phyloP scores from a whole-genome alignment of 2,113 vertebrate species.

The Guaruba guarouba region DNA sequence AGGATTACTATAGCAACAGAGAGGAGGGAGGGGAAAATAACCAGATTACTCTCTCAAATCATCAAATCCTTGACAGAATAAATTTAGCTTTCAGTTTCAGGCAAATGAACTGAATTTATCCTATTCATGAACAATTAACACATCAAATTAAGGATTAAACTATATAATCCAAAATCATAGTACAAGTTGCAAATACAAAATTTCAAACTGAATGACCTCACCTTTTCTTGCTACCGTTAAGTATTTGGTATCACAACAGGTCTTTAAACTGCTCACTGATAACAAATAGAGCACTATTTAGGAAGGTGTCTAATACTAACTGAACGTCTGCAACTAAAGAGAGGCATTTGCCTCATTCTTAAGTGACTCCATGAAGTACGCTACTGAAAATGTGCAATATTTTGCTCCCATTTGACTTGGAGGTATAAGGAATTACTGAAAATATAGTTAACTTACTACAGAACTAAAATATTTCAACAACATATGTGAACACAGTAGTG shows the following conservation, averaged over 20 bases:
- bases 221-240: not conserved
- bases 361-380: not conserved
- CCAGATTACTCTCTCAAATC: conserved; percentile 2
- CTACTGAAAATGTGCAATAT: not conserved
- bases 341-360: not conserved
- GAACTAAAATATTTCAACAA: not conserved
- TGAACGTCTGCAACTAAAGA: not conserved
- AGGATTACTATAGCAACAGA: conserved; percentile 56
- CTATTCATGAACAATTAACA: not conserved
- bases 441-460: not conserved
- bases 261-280: not conserved
- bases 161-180: not conserved
- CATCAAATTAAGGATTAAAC: not conserved
- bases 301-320: not conserved
- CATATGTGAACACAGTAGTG: not conserved
- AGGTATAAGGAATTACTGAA: not conserved
- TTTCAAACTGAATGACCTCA: not conserved
- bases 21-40: not conserved
- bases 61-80: not conserved
- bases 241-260: not conserved
- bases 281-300: not conserved
- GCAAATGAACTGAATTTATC: not conserved
- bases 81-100: not conserved
- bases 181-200: not conserved
- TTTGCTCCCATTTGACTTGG: not conserved